Evolutionary conservation across 2,797 vertebrate genomes (phyloP), one percentile per base, ranked within the genome.

Genomic region (Lacerta viridis): DNA sequence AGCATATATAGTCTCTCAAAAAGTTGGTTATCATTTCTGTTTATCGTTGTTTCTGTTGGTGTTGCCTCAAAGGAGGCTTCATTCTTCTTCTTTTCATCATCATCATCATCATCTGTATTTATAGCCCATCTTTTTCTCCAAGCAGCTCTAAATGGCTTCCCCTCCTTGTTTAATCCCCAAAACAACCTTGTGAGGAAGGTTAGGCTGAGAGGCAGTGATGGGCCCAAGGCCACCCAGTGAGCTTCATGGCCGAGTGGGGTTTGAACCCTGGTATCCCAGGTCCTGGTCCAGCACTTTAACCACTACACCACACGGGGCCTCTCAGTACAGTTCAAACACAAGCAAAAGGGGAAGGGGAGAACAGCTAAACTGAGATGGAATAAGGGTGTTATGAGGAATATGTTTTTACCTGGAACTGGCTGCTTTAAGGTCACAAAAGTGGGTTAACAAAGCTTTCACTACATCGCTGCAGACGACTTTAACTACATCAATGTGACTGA

Each of bases 351-450:
- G 36, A 36, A 36, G 27, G 89, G 2, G 55, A 90, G 39, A 20
- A 88, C 66, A 36, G 80, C 27, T 83, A 90, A 81, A 89, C 9
- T 86, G 43, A 79, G 88, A 0, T 1, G 0, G 90, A 92, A 85
- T 2, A n/a, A 87, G 46, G 25, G 1, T 15, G 61, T 25, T 10
- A 55, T 76, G 11, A 1, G 39, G 36, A 18, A 23, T 1, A 36
- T 91, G 82, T 94, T 74, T 87, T 95, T 98, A 99, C 99, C 99
- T 99, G 96, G 97, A 93, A 50, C 98, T 98, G 20, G 99, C 98
- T 88, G 98, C 97, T 96, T 99, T 99, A 94, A 99, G 98, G 96
- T 99, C 98, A 93, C 98, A 99, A 97, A 99, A 99, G 92, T 99
- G 99, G 0, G 97, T 95, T 92, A 99, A 98, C 18, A 99, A 96